Evolutionary conservation across 2,888 invertebrate species (phyloP).

Genomic region (Parnassius glacialis): DNA sequence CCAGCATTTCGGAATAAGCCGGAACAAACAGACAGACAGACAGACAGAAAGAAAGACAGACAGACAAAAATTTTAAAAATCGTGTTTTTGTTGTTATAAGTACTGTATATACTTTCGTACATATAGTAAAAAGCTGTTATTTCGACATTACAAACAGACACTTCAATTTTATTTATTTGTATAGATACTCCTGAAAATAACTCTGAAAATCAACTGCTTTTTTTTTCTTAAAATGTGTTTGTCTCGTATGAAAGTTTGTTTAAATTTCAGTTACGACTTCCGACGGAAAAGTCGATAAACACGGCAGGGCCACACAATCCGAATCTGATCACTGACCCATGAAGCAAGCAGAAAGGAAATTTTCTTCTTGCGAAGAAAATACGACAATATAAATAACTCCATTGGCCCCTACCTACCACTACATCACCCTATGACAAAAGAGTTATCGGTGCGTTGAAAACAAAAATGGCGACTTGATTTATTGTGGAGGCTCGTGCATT

Average conservation of each 20-base stretch:
- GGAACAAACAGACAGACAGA: no score
- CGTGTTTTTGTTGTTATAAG: no score
- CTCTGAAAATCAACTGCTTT: no score
- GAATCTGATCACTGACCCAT: slow-evolving; percentile 79
- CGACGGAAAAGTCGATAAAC: slow-evolving; percentile 32
- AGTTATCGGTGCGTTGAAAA: slow-evolving; percentile 82
- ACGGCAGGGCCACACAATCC: slow-evolving; percentile 55
- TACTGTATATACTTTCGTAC: no score
- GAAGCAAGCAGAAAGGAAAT: slow-evolving; percentile 79
- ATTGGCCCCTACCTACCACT: slow-evolving; percentile 72
- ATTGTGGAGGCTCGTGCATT: slow-evolving; percentile 60
- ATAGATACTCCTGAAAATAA: no score
- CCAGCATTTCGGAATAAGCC: no score
- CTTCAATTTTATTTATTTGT: no score
- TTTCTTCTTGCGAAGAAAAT: slow-evolving; percentile 77
- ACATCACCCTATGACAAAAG: slow-evolving; percentile 81
- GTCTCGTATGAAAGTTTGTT: not conserved
- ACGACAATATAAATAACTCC: slow-evolving; percentile 80
- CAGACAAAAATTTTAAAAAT: no score
- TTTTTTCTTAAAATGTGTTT: no score
- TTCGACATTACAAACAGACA: no score
- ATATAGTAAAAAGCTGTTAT: no score
- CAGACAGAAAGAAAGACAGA: no score
- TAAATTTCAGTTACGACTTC: slow-evolving; percentile 39
- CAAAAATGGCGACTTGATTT: slow-evolving; percentile 80